Conservation (phyloP, 2,888 invertebrate genomes). For the Lymantria dispar region DNA sequence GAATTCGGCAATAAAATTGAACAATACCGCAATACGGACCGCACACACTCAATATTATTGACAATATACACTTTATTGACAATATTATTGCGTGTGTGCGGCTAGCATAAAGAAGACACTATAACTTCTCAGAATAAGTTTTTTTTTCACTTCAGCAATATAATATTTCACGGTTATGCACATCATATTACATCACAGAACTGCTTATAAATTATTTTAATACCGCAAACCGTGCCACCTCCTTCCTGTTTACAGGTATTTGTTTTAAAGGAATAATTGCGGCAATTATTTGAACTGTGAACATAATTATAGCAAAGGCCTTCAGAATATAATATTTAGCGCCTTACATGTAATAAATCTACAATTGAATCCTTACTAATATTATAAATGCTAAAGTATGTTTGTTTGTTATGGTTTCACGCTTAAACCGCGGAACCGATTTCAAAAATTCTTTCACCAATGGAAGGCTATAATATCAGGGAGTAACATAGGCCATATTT, state of each 20-base stretch:
- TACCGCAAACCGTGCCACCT: neutral
- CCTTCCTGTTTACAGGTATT: neutral
- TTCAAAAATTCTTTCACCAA: no score
- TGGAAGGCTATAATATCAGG: no score
- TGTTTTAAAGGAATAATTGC: neutral
- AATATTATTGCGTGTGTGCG: no score
- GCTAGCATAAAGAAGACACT: neutral
- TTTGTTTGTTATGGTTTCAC: no score
- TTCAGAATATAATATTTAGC: neutral
- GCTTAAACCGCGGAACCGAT: no score
- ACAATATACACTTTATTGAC: no score
- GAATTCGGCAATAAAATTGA: no score
- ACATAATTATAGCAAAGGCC: neutral
- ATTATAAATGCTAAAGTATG: no score
- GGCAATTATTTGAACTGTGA: neutral
- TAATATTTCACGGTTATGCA: conserved; percentile 1
- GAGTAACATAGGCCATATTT: no score
- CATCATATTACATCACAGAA: neutral
- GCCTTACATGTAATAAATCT: neutral
- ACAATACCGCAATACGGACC: no score
- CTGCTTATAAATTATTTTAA: neutral
- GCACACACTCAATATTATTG: no score
- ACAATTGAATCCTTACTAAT: neutral
- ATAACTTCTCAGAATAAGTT: neutral
- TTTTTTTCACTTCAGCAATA: neutral